A percentile compares a stretch with the other conserved stretches of the same genome.
Evolutionary conservation across 2,797 vertebrate genomes (phyloP).

Genomic region (Sebastes cheni): DNA sequence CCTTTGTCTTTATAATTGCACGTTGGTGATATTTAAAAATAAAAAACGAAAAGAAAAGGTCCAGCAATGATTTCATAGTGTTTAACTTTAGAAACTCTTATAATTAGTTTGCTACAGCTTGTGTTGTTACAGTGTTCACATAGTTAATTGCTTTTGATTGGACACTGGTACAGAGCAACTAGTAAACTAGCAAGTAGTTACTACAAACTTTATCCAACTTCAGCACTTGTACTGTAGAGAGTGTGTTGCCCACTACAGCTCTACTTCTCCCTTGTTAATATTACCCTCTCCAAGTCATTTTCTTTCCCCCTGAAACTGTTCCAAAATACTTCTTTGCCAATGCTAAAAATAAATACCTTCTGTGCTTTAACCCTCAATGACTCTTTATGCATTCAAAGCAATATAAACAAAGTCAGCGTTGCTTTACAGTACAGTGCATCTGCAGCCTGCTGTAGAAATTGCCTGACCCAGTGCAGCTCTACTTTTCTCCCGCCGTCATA

Average conservation of each 20-base stretch:
- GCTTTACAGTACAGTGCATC: too few species aligned
- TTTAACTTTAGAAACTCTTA: neutral
- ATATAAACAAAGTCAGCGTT: neutral
- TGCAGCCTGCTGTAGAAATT: neutral
- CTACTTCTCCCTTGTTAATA: neutral
- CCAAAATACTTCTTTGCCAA: neutral
- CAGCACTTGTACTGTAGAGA: neutral
- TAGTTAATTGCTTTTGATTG: neutral
- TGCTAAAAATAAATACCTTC: neutral
- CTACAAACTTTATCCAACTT: neutral
- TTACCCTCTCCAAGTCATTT: neutral
- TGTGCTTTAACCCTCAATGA: neutral
- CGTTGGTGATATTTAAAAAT: too few species aligned
- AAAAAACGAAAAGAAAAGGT: too few species aligned
- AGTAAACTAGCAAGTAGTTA: neutral
- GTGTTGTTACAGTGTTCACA: neutral
- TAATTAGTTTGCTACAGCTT: neutral
- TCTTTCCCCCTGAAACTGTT: neutral
- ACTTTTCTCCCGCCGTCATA: neutral
- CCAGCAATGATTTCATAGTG: neutral
- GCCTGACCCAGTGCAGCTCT: neutral
- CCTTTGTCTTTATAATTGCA: too few species aligned
- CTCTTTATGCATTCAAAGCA: neutral
- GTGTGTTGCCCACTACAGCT: neutral
- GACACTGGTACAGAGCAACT: neutral